Percentiles rank a stretch among this genome's conserved stretches.
These are phyloP conservation scores for Steinernema hermaphroditum DNA, from an alignment of 2,888 invertebrate genomes.

Conservation along the genomic window DNA sequence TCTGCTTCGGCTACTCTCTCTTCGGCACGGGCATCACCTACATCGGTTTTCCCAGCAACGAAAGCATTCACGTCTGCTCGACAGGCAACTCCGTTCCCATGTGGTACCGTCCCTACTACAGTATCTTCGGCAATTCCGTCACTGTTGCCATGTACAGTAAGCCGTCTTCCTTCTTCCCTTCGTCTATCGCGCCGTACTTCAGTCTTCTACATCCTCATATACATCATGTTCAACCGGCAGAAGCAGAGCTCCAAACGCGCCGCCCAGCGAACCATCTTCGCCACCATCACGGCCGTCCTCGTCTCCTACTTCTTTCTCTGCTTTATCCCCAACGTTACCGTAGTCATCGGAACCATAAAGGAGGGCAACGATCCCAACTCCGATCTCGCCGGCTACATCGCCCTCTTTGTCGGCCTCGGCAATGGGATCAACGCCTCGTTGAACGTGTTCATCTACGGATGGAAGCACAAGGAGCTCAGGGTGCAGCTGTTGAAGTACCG, in stretches of 20 bases:
- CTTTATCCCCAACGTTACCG: not conserved
- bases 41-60: not conserved
- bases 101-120: slow-evolving; percentile 21
- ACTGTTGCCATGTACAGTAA: slow-evolving; percentile 10
- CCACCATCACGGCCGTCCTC: slow-evolving; percentile 9
- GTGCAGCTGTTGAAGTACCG: slow-evolving; percentile 14
- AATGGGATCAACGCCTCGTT: slow-evolving; percentile 7
- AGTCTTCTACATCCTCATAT: slow-evolving; percentile 23
- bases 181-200: not conserved
- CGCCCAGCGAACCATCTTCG: not conserved
- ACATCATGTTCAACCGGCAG: slow-evolving; percentile 20
- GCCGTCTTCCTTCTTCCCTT: too few species aligned
- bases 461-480: slow-evolving; percentile 25
- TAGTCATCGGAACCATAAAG: not conserved
- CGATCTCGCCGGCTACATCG: slow-evolving; percentile 9
- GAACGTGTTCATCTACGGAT: slow-evolving; percentile 28
- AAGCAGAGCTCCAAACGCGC: not conserved
- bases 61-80: not conserved
- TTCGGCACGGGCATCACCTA: slow-evolving; percentile 9
- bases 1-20: slow-evolving; percentile 28
- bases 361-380: not conserved
- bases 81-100: slow-evolving; percentile 16
- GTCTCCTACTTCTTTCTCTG: slow-evolving; percentile 25
- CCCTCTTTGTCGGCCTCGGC: not conserved
- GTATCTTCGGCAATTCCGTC: not conserved